A percentile compares a stretch with the other conserved stretches of the same genome.
Conservation (phyloP, 2,888 invertebrate species). For the Brenthis daphne region DNA sequence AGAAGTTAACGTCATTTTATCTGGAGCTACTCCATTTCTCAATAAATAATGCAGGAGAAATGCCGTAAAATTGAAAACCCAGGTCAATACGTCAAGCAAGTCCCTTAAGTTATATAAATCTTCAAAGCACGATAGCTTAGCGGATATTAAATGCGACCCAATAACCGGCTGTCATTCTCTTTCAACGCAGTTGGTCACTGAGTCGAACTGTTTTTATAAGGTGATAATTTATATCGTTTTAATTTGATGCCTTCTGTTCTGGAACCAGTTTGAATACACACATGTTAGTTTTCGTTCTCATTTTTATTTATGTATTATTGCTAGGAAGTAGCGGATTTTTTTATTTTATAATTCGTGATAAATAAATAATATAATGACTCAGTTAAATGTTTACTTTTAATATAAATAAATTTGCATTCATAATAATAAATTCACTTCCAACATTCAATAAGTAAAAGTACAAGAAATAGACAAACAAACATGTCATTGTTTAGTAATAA, state of each 20-base stretch:
- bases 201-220: conserved; percentile 16
- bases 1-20: too few relatives aligned
- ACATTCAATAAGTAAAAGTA: too few relatives aligned
- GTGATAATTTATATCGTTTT: conserved; percentile 14
- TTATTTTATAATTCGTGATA: too few relatives aligned
- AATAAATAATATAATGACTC: too few relatives aligned
- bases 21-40: too few relatives aligned
- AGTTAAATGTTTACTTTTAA: too few relatives aligned
- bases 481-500: too few relatives aligned
- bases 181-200: conserved; percentile 18
- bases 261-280: conserved; percentile 5
- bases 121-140: conserved; percentile 23
- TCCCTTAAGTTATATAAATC: conserved; percentile 9
- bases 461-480: too few relatives aligned
- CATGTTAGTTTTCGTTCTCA: background rate
- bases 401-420: too few relatives aligned
- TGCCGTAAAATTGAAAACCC: background rate
- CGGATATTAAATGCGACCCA: conserved; percentile 25
- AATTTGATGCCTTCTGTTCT: conserved; percentile 10
- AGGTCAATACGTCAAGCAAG: conserved; percentile 5
- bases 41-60: background rate
- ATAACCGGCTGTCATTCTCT: conserved; percentile 27
- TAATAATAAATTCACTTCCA: too few relatives aligned
- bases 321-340: background rate
- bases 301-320: background rate